Conservation (phyloP, 2,888 invertebrate species). For the Acheta domesticus region DNA sequence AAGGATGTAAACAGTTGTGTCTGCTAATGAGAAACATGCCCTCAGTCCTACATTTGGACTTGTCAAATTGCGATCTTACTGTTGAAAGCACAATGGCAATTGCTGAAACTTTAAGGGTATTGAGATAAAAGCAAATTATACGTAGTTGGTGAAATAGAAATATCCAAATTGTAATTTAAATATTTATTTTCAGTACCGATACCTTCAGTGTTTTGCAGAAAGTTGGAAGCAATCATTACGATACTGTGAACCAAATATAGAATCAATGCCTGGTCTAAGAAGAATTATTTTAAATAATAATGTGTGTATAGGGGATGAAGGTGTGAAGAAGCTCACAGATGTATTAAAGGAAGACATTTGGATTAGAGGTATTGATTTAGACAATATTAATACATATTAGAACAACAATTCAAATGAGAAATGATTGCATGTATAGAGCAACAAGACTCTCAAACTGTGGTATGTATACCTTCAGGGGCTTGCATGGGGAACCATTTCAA, state of each 20-base stretch:
- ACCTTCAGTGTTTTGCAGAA: conserved; percentile 70
- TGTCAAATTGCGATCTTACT: conserved; percentile 66
- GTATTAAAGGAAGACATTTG: conserved; percentile 73
- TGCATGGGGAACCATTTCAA: no score
- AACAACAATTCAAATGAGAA: no score
- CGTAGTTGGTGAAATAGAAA: conserved; percentile 42
- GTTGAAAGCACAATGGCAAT: conserved; percentile 60
- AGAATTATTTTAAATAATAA: conserved; percentile 68
- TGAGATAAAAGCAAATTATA: neutral
- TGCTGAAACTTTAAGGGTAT: conserved; percentile 60
- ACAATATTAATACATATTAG: no score
- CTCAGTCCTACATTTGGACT: conserved; percentile 64
- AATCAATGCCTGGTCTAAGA: conserved; percentile 68
- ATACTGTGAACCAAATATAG: conserved; percentile 70
- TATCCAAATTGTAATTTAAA: no score
- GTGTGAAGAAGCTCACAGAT: conserved; percentile 59
- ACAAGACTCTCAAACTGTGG: no score
- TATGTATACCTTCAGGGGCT: no score
- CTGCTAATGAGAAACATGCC: conserved; percentile 63
- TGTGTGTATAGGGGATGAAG: conserved; percentile 62
- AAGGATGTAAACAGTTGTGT: conserved; percentile 68
- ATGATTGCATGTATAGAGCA: no score
- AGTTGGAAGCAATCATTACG: conserved; percentile 77
- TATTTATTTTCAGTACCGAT: conserved; percentile 54
- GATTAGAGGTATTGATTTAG: conserved; percentile 59